phyloP scores from a whole-genome alignment of 2,113 vertebrate species.

The Sitta europaea region DNA sequence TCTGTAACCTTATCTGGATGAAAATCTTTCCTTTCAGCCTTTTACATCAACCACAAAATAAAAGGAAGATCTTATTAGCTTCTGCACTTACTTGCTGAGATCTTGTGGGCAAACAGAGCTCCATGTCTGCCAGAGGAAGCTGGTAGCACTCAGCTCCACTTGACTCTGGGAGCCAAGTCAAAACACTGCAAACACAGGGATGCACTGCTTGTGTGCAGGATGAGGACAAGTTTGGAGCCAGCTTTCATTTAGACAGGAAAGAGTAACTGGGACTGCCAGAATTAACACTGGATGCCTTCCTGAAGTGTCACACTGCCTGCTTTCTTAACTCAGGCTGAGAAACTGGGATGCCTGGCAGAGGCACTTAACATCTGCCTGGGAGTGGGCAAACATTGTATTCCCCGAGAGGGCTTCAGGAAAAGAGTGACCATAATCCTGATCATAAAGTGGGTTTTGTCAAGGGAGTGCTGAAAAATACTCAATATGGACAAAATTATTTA shows the following conservation, averaged over 20 bases:
- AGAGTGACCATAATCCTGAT: neutral
- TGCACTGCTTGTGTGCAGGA: neutral
- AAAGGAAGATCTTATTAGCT: neutral
- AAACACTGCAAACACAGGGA: neutral
- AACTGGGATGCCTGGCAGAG: neutral
- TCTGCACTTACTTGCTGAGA: neutral
- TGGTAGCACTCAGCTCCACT: neutral
- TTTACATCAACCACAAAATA: constrained; percentile 21
- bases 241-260: constrained; percentile 1
- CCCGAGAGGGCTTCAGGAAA: neutral
- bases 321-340: neutral
- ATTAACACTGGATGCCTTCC: neutral
- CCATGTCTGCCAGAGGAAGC: neutral
- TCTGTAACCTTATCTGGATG: constrained; percentile 18
- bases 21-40: constrained; percentile 36
- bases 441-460: neutral
- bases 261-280: neutral
- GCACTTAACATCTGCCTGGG: neutral
- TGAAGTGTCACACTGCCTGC: neutral
- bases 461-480: neutral
- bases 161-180: neutral
- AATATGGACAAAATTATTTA: neutral
- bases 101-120: neutral
- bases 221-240: neutral
- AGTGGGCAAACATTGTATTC: neutral